Conservation (phyloP, 2,797 vertebrate species). For the Triplophysa bombifrons region DNA sequence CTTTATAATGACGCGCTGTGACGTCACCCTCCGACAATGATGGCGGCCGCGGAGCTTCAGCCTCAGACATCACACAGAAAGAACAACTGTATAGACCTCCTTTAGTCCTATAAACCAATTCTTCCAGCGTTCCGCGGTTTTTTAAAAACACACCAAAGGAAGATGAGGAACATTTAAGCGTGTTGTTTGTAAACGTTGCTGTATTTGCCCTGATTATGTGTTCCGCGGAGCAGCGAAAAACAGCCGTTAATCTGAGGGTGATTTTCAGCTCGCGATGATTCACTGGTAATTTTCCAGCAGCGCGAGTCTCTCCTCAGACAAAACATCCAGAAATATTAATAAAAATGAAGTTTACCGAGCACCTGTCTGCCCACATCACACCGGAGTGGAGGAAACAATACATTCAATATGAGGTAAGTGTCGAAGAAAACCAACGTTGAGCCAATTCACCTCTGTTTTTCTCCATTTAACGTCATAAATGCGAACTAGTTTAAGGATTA, state of each 20-base stretch:
- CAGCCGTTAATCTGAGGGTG: constrained; percentile 40
- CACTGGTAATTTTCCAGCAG: constrained; percentile 44
- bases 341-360: constrained; percentile 97
- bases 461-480: neutral
- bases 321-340: constrained; percentile 40
- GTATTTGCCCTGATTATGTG: constrained; percentile 1
- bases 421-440: constrained; percentile 2
- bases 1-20: constrained; percentile 34
- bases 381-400: constrained; percentile 99
- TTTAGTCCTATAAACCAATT: neutral
- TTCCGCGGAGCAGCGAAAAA: constrained; percentile 23
- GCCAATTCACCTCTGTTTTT: neutral
- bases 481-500: neutral
- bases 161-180: neutral
- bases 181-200: constrained; percentile 22
- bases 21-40: constrained; percentile 43
- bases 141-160: neutral
- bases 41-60: constrained; percentile 36
- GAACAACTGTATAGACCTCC: constrained; percentile 31
- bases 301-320: constrained; percentile 21
- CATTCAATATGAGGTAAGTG: constrained; percentile 94
- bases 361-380: constrained; percentile 97
- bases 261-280: constrained; percentile 38
- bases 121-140: neutral
- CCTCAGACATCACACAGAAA: constrained; percentile 19